Conservation (phyloP, 2,888 invertebrate genomes). For the Synergus umbraculus region DNA sequence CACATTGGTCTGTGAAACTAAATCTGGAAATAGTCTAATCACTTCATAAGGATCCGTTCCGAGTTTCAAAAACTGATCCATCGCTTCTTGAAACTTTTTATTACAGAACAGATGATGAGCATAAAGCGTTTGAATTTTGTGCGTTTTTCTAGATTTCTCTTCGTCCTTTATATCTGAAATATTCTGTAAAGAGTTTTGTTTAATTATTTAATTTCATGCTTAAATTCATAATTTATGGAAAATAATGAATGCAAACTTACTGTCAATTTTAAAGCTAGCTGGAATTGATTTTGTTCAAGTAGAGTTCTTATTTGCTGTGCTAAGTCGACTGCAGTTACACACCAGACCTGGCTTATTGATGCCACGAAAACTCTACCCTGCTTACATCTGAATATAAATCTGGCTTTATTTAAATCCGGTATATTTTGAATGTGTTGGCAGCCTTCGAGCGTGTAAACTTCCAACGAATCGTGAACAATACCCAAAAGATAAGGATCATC, state of each 20-base stretch:
- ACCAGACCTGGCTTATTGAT: conserved; percentile 93
- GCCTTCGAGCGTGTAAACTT: conserved; percentile 92
- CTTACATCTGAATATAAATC: conserved; percentile 86
- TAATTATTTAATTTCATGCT: conserved; percentile 43
- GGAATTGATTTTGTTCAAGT: conserved; percentile 93
- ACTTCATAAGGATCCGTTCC: conserved; percentile 97
- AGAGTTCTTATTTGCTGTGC: conserved; percentile 90
- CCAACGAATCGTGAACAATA: conserved; percentile 88
- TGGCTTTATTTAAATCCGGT: conserved; percentile 85
- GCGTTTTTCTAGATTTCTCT: conserved; percentile 88
- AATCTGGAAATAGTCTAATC: conserved; percentile 94
- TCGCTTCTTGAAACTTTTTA: conserved; percentile 92
- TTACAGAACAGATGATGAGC: conserved; percentile 95
- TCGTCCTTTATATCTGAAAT: conserved; percentile 89
- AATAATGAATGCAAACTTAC: conserved; percentile 79
- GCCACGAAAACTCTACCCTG: conserved; percentile 92
- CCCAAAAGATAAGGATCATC: conserved; percentile 96
- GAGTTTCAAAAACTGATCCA: conserved; percentile 93
- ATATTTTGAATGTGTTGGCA: conserved; percentile 89
- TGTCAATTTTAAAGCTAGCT: conserved; percentile 93
- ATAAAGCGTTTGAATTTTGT: conserved; percentile 92
- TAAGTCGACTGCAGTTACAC: conserved; percentile 88
- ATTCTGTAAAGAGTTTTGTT: conserved; percentile 80
- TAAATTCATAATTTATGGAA: conserved; percentile 61
- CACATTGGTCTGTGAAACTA: conserved; percentile 83